A percentile compares a stretch with the other conserved stretches of the same genome.
Conservation (phyloP, 2,888 invertebrate species). For the Tanytarsus gracilentus region DNA sequence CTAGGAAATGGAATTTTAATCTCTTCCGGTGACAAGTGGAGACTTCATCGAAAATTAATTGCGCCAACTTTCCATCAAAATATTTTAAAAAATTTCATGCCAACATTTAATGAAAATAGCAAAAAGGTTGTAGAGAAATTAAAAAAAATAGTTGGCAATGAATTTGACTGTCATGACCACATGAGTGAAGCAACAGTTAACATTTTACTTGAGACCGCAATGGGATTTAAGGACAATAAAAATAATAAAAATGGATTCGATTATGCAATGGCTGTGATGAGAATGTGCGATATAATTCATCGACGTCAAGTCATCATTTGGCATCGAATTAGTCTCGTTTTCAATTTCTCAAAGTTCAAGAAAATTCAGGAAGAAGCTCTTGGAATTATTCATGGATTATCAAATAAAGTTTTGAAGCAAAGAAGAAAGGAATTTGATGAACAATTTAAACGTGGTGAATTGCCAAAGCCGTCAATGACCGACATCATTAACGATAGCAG, state of each 20-base stretch:
- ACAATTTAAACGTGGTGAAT: conserved; percentile 45
- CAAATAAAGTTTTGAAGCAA: conserved; percentile 58
- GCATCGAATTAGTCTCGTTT: conserved; percentile 61
- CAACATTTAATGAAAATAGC: conserved; percentile 67
- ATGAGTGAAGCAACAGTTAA: conserved; percentile 73
- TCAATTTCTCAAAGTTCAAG: conserved; percentile 59
- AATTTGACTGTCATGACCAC: conserved; percentile 67
- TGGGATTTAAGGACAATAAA: conserved; percentile 69
- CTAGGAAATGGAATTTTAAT: conserved; percentile 69
- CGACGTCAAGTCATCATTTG: conserved; percentile 66
- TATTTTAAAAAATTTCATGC: conserved; percentile 69
- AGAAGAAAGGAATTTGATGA: conserved; percentile 54
- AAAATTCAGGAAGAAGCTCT: conserved; percentile 59
- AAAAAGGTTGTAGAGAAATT: conserved; percentile 57
- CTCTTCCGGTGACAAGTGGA: conserved; percentile 70
- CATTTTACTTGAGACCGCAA: conserved; percentile 69
- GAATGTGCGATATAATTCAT: conserved; percentile 74
- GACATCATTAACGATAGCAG: conserved; percentile 40
- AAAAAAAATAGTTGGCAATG: conserved; percentile 53
- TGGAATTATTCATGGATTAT: conserved; percentile 63
- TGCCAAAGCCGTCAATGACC: conserved; percentile 42
- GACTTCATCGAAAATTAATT: conserved; percentile 70
- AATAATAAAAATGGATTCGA: conserved; percentile 54
- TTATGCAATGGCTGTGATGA: conserved; percentile 78
- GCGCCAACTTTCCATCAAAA: conserved; percentile 79